Evolutionary conservation across 2,888 invertebrate genomes (phyloP).

Genomic region (Cinara cedri): DNA sequence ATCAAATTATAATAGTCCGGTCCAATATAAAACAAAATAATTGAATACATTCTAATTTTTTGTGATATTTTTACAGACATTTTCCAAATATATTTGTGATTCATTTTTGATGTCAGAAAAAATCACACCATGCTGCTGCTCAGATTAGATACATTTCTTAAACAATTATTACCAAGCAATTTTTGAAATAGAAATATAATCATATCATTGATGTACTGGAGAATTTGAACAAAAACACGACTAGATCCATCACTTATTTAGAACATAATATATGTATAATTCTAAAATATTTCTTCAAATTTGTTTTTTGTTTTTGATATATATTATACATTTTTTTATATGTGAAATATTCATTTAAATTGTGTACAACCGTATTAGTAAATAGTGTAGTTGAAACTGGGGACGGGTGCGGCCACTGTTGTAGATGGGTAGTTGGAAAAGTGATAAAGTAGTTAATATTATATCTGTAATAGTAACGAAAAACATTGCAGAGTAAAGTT

Average conservation of each 20-base stretch:
- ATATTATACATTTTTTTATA: neutral
- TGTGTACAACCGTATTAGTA: neutral
- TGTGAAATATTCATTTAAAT: slow-evolving; percentile 11
- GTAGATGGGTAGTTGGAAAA: no score
- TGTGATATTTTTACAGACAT: slow-evolving; percentile 2
- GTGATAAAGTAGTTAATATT: no score
- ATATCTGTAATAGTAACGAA: no score
- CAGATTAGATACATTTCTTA: slow-evolving; percentile 22
- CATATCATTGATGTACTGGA: slow-evolving; percentile 8
- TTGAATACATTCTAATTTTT: slow-evolving; percentile 2
- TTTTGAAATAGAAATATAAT: slow-evolving; percentile 9
- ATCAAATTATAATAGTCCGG: slow-evolving; percentile 41
- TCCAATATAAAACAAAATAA: no score
- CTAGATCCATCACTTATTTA: slow-evolving; percentile 13
- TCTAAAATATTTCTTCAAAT: no score
- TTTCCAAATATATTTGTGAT: slow-evolving; percentile 52
- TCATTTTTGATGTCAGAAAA: slow-evolving; percentile 47
- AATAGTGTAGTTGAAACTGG: no score
- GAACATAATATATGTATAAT: slow-evolving; percentile 35
- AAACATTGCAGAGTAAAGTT: no score
- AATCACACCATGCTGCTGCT: slow-evolving; percentile 27
- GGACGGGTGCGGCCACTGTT: no score
- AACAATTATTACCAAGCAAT: slow-evolving; percentile 40
- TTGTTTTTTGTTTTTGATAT: no score
- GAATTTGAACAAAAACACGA: slow-evolving; percentile 1